Evolutionary conservation across 2,113 vertebrate genomes (phyloP).

Genomic region (Scopus umbretta): DNA sequence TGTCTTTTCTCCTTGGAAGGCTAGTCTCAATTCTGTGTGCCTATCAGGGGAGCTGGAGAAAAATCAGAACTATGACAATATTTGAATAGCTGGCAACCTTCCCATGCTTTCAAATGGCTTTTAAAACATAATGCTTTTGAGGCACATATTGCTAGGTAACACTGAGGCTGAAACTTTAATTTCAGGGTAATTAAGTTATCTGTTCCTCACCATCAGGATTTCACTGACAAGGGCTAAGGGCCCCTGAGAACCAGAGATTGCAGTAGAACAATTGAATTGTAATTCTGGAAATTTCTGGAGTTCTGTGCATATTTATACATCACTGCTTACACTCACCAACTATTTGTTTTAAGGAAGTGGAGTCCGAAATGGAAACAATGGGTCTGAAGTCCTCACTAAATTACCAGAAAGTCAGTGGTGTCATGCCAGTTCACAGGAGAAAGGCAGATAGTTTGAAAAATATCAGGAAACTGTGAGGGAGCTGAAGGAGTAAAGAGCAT

Average conservation of each 20-base stretch:
- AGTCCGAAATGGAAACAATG: neutral
- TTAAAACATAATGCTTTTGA: neutral
- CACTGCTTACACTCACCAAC: neutral
- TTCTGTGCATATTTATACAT: neutral
- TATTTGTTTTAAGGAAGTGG: neutral
- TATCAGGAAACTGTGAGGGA: neutral
- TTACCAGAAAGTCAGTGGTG: neutral
- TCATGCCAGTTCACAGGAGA: neutral
- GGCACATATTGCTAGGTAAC: neutral
- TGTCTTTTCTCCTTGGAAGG: neutral
- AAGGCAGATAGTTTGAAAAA: neutral
- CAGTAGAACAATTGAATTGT: neutral
- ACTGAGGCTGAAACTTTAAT: neutral
- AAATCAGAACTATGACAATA: neutral
- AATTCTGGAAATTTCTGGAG: neutral
- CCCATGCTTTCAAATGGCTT: neutral
- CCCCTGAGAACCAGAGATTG: neutral
- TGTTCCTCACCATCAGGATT: neutral
- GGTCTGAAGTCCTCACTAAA: neutral
- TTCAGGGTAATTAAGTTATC: conserved; percentile 4
- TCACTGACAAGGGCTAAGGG: neutral
- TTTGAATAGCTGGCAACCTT: conserved; percentile 15
- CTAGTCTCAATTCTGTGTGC: neutral
- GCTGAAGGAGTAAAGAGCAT: neutral
- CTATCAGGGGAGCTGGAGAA: neutral